A percentile compares a stretch with the other conserved stretches of the same genome.
Conservation (phyloP, 1,140 invertebrate genomes). For the Orussus abietinus region DNA sequence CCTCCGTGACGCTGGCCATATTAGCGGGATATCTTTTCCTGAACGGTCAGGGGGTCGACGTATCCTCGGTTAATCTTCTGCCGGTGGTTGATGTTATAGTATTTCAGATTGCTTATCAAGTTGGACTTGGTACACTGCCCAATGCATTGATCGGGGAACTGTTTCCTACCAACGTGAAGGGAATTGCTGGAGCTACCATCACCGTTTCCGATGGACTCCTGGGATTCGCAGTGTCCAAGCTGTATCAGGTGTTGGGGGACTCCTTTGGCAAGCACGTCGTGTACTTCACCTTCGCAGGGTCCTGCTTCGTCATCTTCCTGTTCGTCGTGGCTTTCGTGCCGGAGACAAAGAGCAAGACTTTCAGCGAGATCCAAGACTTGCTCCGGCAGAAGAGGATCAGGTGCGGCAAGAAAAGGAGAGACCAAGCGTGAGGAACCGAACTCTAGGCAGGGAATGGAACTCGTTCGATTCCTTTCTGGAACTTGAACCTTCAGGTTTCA, state of each 20-base stretch:
- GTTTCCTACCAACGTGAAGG: conserved; percentile 70
- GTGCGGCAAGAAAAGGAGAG: conserved; percentile 5
- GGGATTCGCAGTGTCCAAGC: conserved; percentile 73
- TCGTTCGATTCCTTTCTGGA: too few relatives aligned
- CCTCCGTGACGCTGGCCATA: conserved; percentile 55
- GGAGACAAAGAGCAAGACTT: conserved; percentile 52
- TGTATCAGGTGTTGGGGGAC: conserved; percentile 66
- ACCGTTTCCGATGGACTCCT: conserved; percentile 69
- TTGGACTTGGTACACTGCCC: conserved; percentile 73
- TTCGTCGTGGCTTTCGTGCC: conserved; percentile 44
- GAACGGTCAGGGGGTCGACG: conserved; percentile 17
- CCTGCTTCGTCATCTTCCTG: conserved; percentile 48
- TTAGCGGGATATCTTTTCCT: conserved; percentile 63
- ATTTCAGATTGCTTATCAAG: conserved; percentile 68
- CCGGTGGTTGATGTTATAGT: conserved; percentile 64
- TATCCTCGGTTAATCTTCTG: conserved; percentile 53
- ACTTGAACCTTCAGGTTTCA: too few relatives aligned
- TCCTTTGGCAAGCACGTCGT: conserved; percentile 62
- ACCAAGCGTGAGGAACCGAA: too few relatives aligned
- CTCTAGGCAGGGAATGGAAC: too few relatives aligned
- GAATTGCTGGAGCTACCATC: conserved; percentile 62
- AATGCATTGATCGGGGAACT: conserved; percentile 73
- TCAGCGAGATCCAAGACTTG: conserved; percentile 45
- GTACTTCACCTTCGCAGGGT: conserved; percentile 72
- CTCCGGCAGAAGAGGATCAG: conserved; percentile 16